Evolutionary conservation across 2,113 vertebrate species (phyloP), one percentile per base, ranked within the genome.

Genomic region (Lepidothrix coronata): DNA sequence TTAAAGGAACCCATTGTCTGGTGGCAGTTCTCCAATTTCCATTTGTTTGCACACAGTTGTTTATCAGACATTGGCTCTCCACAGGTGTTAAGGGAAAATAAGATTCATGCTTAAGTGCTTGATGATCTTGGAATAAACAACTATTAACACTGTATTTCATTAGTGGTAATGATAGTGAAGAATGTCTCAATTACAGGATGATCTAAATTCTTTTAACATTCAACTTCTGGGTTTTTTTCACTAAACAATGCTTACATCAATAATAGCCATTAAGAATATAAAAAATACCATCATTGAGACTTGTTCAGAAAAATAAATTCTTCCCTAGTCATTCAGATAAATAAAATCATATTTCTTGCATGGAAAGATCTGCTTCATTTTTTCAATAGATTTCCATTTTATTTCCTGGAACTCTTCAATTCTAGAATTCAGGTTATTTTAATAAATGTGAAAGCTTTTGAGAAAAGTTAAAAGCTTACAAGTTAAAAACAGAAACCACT

Each of bases 51-150:
- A 94, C 49, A 71, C 35, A 93, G 46, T 48, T 76, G 49, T 88
- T 74, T 88, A 81, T 61, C 76, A 83, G 66, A 77, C 72, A 51
- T 20, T 41, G 77, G 65, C 48, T 85, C 85, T 87, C 85, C 86
- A 74, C 62, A 43, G 76, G 77, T 89, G 70, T 87, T 74, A 85
- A 63, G 57, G 81, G 78, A 95, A 85, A 96, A 74, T 33, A 92
- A 70, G 51, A 80, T 67, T 87, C 49, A 67, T 24, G 24, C 57
- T 85, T 84, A 81, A 86, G 83, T 68, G 80, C 65, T 89, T 93
- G 80, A 91, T 86, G 73, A 95, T 89, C 83, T 59, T 75, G 68
- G 43, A 87, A 67, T 95, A 89, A 91, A 95, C 72, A 95, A 81
- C 73, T 89, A 87, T 66, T 86, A 94, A 88, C 12, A 30, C 43